Evolutionary conservation across 1,140 invertebrate species (phyloP).

Genomic region (Pomacea maculata): DNA sequence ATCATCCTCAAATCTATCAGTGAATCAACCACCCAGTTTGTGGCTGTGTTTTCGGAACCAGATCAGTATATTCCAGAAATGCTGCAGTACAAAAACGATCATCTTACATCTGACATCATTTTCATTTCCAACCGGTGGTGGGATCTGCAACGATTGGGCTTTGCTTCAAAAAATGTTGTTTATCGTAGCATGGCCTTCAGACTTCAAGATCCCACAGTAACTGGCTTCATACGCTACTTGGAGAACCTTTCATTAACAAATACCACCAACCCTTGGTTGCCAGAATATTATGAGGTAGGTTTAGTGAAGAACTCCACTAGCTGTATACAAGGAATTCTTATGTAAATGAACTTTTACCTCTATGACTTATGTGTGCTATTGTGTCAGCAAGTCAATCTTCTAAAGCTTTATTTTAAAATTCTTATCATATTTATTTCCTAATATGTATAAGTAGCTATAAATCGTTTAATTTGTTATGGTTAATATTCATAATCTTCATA

Average conservation of each 20-base stretch:
- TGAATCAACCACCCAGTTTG: slow-evolving; percentile 48
- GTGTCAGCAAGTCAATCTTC: too few species aligned
- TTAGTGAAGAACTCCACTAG: neutral
- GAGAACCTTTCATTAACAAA: neutral
- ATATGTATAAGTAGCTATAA: neutral
- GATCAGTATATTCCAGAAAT: slow-evolving; percentile 48
- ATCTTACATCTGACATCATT: slow-evolving; percentile 28
- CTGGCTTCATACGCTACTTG: slow-evolving; percentile 33
- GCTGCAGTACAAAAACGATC: slow-evolving; percentile 35
- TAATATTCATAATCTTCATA: too few species aligned
- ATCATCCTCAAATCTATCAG: slow-evolving; percentile 46
- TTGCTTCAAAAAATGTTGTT: slow-evolving; percentile 1
- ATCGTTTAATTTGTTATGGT: neutral
- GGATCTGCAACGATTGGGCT: slow-evolving; percentile 10
- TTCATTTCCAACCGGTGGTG: slow-evolving; percentile 52
- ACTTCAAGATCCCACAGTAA: slow-evolving; percentile 19
- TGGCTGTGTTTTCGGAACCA: slow-evolving; percentile 56
- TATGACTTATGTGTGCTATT: too few species aligned
- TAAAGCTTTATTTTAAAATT: too few species aligned
- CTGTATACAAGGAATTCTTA: too few species aligned
- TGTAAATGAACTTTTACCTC: too few species aligned
- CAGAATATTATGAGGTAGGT: slow-evolving; percentile 49
- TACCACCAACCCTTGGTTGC: slow-evolving; percentile 53
- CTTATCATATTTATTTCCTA: neutral
- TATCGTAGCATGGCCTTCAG: slow-evolving; percentile 31